Percentiles rank a stretch among this genome's conserved stretches.
phyloP scores from a whole-genome alignment of 2,888 invertebrate genomes.

The Drosophila subsilvestris region DNA sequence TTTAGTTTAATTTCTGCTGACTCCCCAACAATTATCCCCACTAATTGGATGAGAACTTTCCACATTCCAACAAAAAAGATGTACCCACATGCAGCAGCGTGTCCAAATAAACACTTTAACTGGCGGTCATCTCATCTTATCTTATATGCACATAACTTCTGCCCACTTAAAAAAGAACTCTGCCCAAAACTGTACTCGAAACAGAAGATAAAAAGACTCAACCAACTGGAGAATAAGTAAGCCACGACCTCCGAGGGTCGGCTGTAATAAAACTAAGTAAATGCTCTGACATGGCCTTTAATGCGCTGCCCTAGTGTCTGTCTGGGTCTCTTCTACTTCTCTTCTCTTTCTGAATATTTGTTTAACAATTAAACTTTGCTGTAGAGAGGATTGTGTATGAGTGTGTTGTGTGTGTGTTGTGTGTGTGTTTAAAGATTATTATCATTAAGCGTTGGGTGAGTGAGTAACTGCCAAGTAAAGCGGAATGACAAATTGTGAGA shows the following conservation, averaged over 20 bases:
- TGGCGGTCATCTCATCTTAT: slow-evolving; percentile 45
- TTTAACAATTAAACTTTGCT: slow-evolving; percentile 67
- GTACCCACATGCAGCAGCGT: slow-evolving; percentile 24
- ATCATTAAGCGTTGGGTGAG: slow-evolving; percentile 57
- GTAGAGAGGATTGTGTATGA: slow-evolving; percentile 7
- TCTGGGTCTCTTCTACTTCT: background rate
- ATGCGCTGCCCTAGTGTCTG: slow-evolving; percentile 15
- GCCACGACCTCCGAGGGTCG: slow-evolving; percentile 35
- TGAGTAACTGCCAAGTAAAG: slow-evolving; percentile 54
- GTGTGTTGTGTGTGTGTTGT: slow-evolving; percentile 20
- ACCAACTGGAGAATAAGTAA: slow-evolving; percentile 24
- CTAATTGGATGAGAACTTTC: slow-evolving; percentile 50
- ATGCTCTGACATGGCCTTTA: slow-evolving; percentile 43
- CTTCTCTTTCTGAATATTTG: slow-evolving; percentile 54
- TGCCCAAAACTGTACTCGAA: slow-evolving; percentile 25
- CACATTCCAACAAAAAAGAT: slow-evolving; percentile 12
- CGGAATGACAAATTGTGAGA: slow-evolving; percentile 62
- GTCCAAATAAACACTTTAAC: slow-evolving; percentile 23
- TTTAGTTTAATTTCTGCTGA: slow-evolving; percentile 11
- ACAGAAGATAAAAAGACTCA: slow-evolving; percentile 22
- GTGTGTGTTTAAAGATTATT: slow-evolving; percentile 36
- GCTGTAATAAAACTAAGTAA: slow-evolving; percentile 45
- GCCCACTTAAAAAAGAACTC: slow-evolving; percentile 13
- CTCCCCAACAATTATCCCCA: slow-evolving; percentile 23
- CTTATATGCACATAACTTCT: slow-evolving; percentile 11